Base-by-base conservation (phyloP, 2,113 vertebrate species). In the Prolemur simus region DNA sequence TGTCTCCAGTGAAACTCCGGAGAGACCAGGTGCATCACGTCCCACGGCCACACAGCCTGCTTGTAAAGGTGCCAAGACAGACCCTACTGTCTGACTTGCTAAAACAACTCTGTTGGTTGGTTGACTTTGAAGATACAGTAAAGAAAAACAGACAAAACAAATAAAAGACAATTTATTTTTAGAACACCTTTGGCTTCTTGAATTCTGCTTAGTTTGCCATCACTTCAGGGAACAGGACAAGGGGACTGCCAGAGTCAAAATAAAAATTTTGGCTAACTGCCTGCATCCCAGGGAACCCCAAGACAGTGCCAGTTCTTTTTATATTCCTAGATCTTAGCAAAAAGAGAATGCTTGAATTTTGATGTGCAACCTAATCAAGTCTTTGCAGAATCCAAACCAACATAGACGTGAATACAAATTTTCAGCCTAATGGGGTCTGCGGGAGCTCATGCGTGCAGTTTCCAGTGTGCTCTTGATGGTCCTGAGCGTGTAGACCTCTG, bases 361-460 rank as follows among this genome's bases (percentile, higher is more conserved):
- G 21, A 6, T 17, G 3, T 69, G 63, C 14, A 69, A 18, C 68
- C 49, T 45, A 42, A 0, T 32, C 23, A 25, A 66, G 39, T 52
- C 37, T 52, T 71, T 6, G 45, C n/a, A 49, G 85, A 34, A 21
- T 23, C 34, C 20, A 10, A 8, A 34, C 18, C 34, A 9, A 4
- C 21, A 66, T 32, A 9, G 20, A 32, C 49, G 63, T 42, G 13
- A 29, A 45, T 32, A 13, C 60, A 74, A 8, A 8, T 4, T 6
- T 5, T 42, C 3, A 13, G 1, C 17, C 10, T 21, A n/a, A 8
- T 18, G 3, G 66, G 1, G 0, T 9, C 0, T 5, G 8, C 5
- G 2, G 15, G 34, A 4, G 8, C 18, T n/a, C 3, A 1, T 8
- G 34, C 0, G 17, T 1, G 2, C 49, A 0, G 1, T 2, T 4